Conservation (phyloP, 2,113 vertebrate genomes). For the Amphiprion percula region DNA sequence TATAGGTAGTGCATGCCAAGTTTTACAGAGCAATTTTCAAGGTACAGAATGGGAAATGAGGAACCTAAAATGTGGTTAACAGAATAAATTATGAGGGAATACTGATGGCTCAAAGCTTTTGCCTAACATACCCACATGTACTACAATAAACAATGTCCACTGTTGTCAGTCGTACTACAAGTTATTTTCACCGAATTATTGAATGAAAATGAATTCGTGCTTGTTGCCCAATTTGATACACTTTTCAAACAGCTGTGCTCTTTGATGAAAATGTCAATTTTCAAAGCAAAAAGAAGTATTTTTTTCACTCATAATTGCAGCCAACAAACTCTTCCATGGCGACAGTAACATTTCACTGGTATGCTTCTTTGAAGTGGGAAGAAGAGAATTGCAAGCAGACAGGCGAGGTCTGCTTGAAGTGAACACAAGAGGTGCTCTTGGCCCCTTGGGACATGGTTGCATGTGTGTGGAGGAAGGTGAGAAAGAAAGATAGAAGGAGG, state of each 20-base stretch:
- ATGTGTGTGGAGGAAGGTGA: background rate
- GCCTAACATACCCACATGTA: background rate
- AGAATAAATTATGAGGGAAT: no score
- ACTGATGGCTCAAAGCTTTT: no score
- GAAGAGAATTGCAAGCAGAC: conserved; percentile 52
- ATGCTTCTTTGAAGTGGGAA: conserved; percentile 60
- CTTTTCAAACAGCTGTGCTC: conserved; percentile 5
- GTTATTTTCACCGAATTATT: background rate
- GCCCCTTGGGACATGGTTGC: conserved; percentile 53
- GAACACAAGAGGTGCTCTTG: conserved; percentile 34
- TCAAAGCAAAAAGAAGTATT: conserved; percentile 20
- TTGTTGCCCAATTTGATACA: conserved; percentile 2
- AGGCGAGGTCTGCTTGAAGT: conserved; percentile 52
- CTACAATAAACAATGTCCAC: background rate
- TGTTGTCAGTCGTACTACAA: background rate
- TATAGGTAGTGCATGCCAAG: no score
- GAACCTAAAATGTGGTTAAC: no score
- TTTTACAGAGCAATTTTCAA: no score
- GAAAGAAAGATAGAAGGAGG: background rate
- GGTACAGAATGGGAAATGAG: no score
- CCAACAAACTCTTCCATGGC: conserved; percentile 44
- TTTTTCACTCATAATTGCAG: conserved; percentile 42
- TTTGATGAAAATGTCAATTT: conserved; percentile 44
- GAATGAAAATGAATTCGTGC: conserved; percentile 19
- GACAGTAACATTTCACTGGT: conserved; percentile 50